Percentiles rank a stretch among this genome's conserved stretches.
Conservation (phyloP, 2,888 invertebrate species). For the Apamea epomidion region DNA sequence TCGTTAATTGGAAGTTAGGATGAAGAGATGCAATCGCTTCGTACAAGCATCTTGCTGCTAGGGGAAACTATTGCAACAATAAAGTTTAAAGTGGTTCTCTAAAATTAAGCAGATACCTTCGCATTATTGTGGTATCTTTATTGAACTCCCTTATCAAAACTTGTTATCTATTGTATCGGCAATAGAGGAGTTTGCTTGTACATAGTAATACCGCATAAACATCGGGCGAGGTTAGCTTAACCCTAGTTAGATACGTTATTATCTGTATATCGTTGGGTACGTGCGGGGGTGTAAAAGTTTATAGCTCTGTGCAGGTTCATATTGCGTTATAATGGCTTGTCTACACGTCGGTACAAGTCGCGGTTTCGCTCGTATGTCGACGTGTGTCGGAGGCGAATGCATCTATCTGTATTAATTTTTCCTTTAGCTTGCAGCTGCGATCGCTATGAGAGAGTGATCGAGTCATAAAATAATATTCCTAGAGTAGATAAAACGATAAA, state of each 20-base stretch:
- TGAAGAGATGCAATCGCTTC: slow-evolving; percentile 32
- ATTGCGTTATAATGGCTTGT: slow-evolving; percentile 59
- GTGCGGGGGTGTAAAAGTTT: slow-evolving; percentile 62
- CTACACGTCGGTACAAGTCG: slow-evolving; percentile 36
- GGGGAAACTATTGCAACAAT: slow-evolving; percentile 26
- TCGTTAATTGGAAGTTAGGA: slow-evolving; percentile 32
- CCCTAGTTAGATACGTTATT: slow-evolving; percentile 62
- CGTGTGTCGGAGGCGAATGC: slow-evolving; percentile 37
- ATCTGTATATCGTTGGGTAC: slow-evolving; percentile 54
- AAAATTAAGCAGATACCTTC: slow-evolving; percentile 63
- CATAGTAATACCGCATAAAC: slow-evolving; percentile 57
- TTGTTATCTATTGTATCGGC: slow-evolving; percentile 66
- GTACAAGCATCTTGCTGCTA: neutral
- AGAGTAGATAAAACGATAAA: slow-evolving; percentile 34
- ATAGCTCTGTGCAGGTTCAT: slow-evolving; percentile 53
- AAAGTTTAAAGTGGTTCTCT: slow-evolving; percentile 60
- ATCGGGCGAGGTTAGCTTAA: slow-evolving; percentile 60
- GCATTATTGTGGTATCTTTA: slow-evolving; percentile 63
- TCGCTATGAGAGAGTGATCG: slow-evolving; percentile 35
- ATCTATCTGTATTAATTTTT: slow-evolving; percentile 47
- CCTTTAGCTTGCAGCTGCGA: slow-evolving; percentile 33
- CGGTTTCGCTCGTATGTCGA: slow-evolving; percentile 23
- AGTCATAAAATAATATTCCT: slow-evolving; percentile 51
- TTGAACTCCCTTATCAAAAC: slow-evolving; percentile 65
- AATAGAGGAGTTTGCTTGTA: slow-evolving; percentile 65